Percentiles rank a stretch among this genome's conserved stretches.
phyloP scores from a whole-genome alignment of 2,113 vertebrate species.

The Halichoerus grypus region DNA sequence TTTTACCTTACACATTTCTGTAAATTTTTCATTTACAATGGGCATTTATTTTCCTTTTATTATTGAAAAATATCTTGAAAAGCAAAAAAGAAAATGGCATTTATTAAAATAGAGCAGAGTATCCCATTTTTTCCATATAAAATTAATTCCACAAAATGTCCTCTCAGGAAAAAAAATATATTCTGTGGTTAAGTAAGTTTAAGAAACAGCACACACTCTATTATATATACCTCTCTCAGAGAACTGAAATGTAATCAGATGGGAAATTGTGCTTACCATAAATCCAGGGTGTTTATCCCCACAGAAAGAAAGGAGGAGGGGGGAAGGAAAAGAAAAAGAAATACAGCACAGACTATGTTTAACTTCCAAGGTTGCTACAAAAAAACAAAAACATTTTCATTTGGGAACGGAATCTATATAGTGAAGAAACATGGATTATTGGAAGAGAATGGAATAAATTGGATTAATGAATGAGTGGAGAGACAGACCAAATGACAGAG shows the following conservation, averaged over 20 bases:
- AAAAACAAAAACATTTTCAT: background rate
- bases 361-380: background rate
- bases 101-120: background rate
- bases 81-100: background rate
- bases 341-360: background rate
- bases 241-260: background rate
- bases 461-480: background rate
- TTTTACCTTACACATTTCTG: background rate
- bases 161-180: background rate
- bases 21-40: background rate
- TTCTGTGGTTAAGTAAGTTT: conserved; percentile 15
- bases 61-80: conserved; percentile 12
- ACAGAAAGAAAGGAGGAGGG: background rate
- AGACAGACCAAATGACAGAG: background rate
- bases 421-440: background rate
- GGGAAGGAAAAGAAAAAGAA: background rate
- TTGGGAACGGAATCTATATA: background rate
- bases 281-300: background rate
- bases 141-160: background rate
- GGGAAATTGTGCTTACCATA: background rate
- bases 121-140: background rate
- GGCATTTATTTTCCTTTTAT: conserved; percentile 1
- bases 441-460: background rate
- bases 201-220: background rate
- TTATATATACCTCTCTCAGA: background rate